Evolutionary conservation across 2,797 vertebrate species (phyloP).

Genomic region (Podarcis lilfordi): DNA sequence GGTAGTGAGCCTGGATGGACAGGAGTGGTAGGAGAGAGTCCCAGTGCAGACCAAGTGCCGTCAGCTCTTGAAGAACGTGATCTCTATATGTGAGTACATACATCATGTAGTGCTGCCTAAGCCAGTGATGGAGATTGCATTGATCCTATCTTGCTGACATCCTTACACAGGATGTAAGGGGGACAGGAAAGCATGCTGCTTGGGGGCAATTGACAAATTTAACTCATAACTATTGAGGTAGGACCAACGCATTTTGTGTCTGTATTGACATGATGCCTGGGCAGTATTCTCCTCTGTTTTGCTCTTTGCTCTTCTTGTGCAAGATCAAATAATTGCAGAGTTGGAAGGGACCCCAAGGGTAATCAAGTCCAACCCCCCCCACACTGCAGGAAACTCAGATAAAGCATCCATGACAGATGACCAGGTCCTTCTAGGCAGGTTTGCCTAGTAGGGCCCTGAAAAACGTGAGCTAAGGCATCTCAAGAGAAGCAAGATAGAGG

Average conservation of each 20-base stretch:
- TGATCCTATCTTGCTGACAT: no score
- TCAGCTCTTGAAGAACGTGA: conserved; percentile 85
- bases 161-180: no score
- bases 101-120: accelerated
- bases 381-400: no score
- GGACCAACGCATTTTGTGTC: not conserved
- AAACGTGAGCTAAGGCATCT: not conserved
- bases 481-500: not conserved
- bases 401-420: no score
- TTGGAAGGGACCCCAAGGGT: no score
- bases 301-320: not conserved
- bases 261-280: no score
- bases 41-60: conserved; percentile 80
- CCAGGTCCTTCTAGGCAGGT: not conserved
- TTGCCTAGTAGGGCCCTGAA: not conserved
- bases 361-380: no score
- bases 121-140: not conserved
- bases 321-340: no score
- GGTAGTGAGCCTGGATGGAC: conserved; percentile 85
- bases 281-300: not conserved
- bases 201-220: not conserved
- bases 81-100: conserved; percentile 89
- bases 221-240: not conserved
- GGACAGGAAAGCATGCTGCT: not conserved
- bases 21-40: conserved; percentile 85